Conservation (phyloP, 2,888 invertebrate genomes). For the Leptarthrus brevirostris region DNA sequence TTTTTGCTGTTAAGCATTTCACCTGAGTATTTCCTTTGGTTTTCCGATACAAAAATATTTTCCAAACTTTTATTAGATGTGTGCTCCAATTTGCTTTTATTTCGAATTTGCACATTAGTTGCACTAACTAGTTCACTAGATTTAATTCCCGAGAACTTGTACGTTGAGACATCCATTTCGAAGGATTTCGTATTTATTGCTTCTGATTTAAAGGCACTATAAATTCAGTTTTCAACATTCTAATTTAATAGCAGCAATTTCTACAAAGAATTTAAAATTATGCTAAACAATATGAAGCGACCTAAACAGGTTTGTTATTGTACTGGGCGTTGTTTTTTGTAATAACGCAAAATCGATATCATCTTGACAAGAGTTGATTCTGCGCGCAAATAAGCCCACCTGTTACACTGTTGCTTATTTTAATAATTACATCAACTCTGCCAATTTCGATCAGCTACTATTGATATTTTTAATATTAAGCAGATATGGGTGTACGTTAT, state of each 20-base stretch:
- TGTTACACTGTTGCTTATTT: background rate
- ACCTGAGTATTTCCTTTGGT: background rate
- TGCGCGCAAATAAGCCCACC: background rate
- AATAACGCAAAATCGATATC: background rate
- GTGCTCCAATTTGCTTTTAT: background rate
- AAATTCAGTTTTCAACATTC: slow-evolving; percentile 6
- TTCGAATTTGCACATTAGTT: slow-evolving; percentile 13
- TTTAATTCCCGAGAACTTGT: background rate
- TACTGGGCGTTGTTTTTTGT: slow-evolving; percentile 24
- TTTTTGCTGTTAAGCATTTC: background rate
- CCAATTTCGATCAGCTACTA: no score
- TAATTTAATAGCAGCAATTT: background rate
- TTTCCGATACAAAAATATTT: slow-evolving; percentile 25
- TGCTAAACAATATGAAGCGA: background rate
- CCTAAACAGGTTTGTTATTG: slow-evolving; percentile 27
- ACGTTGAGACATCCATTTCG: slow-evolving; percentile 13
- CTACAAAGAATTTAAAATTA: slow-evolving; percentile 2
- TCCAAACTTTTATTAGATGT: slow-evolving; percentile 25
- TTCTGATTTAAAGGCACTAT: slow-evolving; percentile 25
- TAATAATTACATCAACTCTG: no score
- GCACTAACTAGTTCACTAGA: slow-evolving; percentile 17
- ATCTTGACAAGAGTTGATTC: background rate
- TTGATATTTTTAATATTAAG: no score
- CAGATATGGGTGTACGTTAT: no score
- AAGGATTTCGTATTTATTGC: background rate